These are phyloP conservation scores for Chrysogorgia sp. DNA, from an alignment of 92 coral and sea anemone genomes.

Conservation along the genomic window DNA sequence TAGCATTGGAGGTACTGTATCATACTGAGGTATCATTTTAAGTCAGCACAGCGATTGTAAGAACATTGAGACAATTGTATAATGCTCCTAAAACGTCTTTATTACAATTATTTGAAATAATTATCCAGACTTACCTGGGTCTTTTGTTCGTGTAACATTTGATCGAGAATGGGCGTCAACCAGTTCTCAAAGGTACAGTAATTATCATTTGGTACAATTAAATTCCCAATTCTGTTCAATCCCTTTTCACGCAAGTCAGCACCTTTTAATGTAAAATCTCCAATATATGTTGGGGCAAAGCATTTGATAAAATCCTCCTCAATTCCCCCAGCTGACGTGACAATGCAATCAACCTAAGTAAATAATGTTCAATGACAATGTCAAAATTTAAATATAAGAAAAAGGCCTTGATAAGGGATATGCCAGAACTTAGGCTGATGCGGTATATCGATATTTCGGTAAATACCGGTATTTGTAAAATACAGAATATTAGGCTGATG, in stretches of 20 bases:
- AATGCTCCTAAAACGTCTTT: no score
- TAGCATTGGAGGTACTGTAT: no score
- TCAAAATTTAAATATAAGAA: no score
- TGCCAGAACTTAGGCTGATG: no score
- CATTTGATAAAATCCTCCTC: constrained; percentile 96
- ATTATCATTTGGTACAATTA: constrained; percentile 84
- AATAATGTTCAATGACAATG: no score
- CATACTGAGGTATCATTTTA: not conserved
- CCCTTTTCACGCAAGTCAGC: constrained; percentile 75
- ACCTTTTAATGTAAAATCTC: constrained; percentile 81
- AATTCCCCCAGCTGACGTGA: constrained; percentile 90
- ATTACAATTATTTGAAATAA: not conserved
- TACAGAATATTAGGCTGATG: no score
- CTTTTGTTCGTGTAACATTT: constrained; percentile 83
- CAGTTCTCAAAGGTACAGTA: constrained; percentile 88
- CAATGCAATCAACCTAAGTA: constrained; percentile 84
- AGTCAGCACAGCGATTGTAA: not conserved
- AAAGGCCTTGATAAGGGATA: no score
- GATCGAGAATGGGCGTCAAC: constrained; percentile 80
- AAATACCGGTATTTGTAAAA: no score
- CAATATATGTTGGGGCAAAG: constrained; percentile 85
- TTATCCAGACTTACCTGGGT: constrained; percentile 45
- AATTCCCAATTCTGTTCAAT: constrained; percentile 88
- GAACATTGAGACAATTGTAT: not conserved
- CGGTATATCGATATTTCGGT: no score